phyloP scores from a whole-genome alignment of 2,888 invertebrate species.

The Furcula furcula region DNA sequence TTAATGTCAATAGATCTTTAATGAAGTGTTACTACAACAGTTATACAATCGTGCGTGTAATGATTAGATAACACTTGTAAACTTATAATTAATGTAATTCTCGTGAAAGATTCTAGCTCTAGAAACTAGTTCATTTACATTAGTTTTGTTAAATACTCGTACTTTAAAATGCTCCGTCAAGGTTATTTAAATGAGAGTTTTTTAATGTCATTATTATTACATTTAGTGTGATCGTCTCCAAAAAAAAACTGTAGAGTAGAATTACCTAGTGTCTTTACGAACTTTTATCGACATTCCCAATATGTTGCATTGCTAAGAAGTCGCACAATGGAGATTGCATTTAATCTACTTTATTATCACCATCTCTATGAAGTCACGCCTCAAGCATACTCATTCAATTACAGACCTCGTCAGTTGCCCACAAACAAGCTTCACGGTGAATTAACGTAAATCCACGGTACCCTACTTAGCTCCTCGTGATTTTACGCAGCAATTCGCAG shows the following conservation, averaged over 20 bases:
- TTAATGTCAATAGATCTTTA: constrained; percentile 23
- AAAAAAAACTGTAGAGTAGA: no score
- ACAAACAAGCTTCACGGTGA: constrained; percentile 24
- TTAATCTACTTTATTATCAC: not conserved
- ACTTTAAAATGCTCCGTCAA: no score
- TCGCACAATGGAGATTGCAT: no score
- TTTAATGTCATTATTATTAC: no score
- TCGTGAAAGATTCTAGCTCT: constrained; percentile 2
- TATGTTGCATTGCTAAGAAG: no score
- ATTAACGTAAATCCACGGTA: constrained; percentile 30
- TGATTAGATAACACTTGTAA: constrained; percentile 17
- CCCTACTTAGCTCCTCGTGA: constrained; percentile 23
- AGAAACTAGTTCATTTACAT: not conserved
- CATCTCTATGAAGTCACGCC: not conserved
- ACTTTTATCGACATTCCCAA: no score
- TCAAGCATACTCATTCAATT: constrained; percentile 16
- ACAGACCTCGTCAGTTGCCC: constrained; percentile 10
- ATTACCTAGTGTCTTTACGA: no score
- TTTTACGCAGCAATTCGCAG: constrained; percentile 51
- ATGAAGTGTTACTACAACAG: constrained; percentile 17
- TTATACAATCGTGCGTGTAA: constrained; percentile 15
- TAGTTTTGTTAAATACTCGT: no score
- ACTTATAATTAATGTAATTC: not conserved
- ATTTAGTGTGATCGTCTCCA: no score
- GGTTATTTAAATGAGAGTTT: no score